Percentiles rank a stretch among this genome's conserved stretches.
Conservation (phyloP, 2,888 invertebrate genomes). For the Tillus elongatus region DNA sequence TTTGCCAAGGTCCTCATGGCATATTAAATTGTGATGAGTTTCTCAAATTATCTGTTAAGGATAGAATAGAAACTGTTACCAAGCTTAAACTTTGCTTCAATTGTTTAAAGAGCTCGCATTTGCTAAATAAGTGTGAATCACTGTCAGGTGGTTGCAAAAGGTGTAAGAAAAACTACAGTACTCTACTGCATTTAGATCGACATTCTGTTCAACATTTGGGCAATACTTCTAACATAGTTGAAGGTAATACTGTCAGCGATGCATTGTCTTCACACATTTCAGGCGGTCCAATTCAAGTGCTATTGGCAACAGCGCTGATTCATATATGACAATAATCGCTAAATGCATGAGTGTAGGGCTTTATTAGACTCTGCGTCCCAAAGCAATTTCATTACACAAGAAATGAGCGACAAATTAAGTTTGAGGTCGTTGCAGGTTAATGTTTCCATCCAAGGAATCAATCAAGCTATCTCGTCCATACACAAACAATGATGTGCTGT, state of each 20-base stretch:
- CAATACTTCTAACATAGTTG: too few relatives aligned
- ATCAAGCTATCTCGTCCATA: neutral
- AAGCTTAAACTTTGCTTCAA: too few relatives aligned
- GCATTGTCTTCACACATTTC: conserved; percentile 1
- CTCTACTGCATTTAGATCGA: too few relatives aligned
- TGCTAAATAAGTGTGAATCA: conserved; percentile 3
- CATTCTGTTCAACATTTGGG: neutral
- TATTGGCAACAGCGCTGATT: too few relatives aligned
- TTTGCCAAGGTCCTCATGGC: conserved; percentile 10
- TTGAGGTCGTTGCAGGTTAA: too few relatives aligned
- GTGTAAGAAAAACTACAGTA: conserved; percentile 8
- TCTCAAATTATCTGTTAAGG: too few relatives aligned
- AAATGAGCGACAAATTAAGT: neutral
- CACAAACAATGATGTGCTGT: neutral
- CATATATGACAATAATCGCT: neutral
- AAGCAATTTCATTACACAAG: conserved; percentile 1
- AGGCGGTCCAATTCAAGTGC: conserved; percentile 5
- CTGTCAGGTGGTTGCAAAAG: conserved; percentile 5
- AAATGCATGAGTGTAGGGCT: neutral
- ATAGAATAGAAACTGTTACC: neutral
- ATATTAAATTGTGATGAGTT: conserved; percentile 12
- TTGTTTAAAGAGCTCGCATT: neutral
- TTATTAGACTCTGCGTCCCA: conserved; percentile 9
- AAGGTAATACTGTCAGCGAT: too few relatives aligned
- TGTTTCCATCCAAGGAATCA: neutral